phyloP scores from a whole-genome alignment of 2,797 vertebrate genomes.

The Pseudochirops cupreus region DNA sequence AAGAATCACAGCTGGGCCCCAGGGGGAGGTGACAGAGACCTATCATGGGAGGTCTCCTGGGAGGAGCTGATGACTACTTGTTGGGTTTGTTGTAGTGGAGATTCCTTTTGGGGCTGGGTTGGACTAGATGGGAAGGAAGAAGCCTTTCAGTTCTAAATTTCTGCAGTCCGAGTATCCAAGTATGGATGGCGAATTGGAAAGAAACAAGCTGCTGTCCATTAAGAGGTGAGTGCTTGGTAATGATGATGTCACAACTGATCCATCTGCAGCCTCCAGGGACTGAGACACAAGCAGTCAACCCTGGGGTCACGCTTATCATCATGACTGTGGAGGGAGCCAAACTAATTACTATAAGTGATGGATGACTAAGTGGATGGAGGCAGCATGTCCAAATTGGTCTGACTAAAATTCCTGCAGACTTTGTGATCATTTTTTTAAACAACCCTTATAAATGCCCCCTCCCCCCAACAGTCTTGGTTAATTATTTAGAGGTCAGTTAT shows the following conservation, averaged over 20 bases:
- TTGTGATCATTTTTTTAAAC: constrained; percentile 42
- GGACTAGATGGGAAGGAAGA: not conserved
- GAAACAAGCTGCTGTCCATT: constrained; percentile 35
- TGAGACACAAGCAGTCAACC: constrained; percentile 20
- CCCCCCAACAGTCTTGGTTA: not conserved
- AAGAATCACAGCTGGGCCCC: not conserved
- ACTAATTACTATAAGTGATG: constrained; percentile 59
- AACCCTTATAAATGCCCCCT: not conserved
- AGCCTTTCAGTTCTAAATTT: not conserved
- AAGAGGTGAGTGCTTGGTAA: constrained; percentile 49
- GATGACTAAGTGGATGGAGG: constrained; percentile 18
- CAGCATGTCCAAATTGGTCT: constrained; percentile 49
- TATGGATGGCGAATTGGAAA: constrained; percentile 34
- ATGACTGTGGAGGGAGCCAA: constrained; percentile 58
- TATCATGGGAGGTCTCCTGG: not conserved
- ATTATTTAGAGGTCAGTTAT: constrained; percentile 43
- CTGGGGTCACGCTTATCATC: constrained; percentile 55
- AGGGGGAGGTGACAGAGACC: not conserved
- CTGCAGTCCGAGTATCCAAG: not conserved
- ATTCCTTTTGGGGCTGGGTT: not conserved
- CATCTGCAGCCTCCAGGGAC: constrained; percentile 51
- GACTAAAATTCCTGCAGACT: constrained; percentile 60
- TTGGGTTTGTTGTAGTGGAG: not conserved
- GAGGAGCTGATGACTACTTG: not conserved
- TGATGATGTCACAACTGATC: constrained; percentile 61